A percentile compares a stretch with the other conserved stretches of the same genome.
Conservation (phyloP, 2,113 vertebrate genomes). For the Oryctolagus cuniculus region mOryCun1.1 NC_091443.1:51578501-51579000, state of each 20-base stretch:
- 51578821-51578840: not conserved
- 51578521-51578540: not conserved
- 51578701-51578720: not conserved
- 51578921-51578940: conserved; percentile 18
- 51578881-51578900: not conserved
- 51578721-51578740: not conserved
- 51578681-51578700: conserved; percentile 31
- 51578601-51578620: conserved; percentile 12
- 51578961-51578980: conserved; percentile 48
- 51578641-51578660: not conserved
- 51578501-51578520: not conserved
- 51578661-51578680: conserved; percentile 27
- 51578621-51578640: not conserved
- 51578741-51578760: not conserved
- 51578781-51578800: not conserved
- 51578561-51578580: conserved; percentile 6
- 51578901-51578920: not conserved
- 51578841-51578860: not conserved
- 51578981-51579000: not conserved
- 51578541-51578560: not conserved
- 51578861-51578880: not conserved
- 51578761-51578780: not conserved
- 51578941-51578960: conserved; percentile 24
- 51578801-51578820: not conserved
- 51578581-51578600: not conserved